Base-by-base conservation (phyloP, 2,888 invertebrate genomes). In the Chymomyza fuscimana region DNA sequence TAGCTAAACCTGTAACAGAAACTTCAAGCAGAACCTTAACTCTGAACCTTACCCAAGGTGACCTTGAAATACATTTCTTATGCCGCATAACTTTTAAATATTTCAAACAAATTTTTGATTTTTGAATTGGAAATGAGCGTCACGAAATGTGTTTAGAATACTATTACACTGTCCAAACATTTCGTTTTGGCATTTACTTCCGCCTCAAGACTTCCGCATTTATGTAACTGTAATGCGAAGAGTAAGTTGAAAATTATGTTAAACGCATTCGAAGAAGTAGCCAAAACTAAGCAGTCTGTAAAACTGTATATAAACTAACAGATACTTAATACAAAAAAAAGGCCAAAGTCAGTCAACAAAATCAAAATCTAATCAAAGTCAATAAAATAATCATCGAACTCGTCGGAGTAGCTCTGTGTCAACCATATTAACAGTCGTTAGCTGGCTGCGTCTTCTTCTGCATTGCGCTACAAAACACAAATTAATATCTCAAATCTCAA, bases 181-280 rank as follows among this genome's bases (percentile, higher is more conserved):
- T 58, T 58, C 58, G 50, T 1, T 32, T 32, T 9, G 32, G 32
- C 32, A 32, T 32, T 32, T 51, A 73, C 77, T 82, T 81, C 81
- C 74, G 81, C 65, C 32, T 61, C 61, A 56, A 40, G 62, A 70
- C 86, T 83, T 83, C 83, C 83, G 83, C 79, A 69, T 83, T 52
- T 22, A 76, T 85, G 83, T 83, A 83, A 83, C 82, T 82, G 86
- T 83, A 82, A 82, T 77, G 77, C 29, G 65, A 25, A 51, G 10
- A 52, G 12, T 7, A 12, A 59, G 59, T 0, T 29, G 29, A 32
- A 59, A 59, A 32, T 46, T 46, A 46, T 46, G 40, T 4, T 46
- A 46, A 46, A 46, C 40, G 10, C 12, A 46, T 12, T 16, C 19
- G 9, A 10, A 56, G 22, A 12, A 25, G 25, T 4, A 25, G 56